These are phyloP conservation scores for Ochotona princeps DNA, from an alignment of 2,113 vertebrate species.

Conservation along the genomic window DNA sequence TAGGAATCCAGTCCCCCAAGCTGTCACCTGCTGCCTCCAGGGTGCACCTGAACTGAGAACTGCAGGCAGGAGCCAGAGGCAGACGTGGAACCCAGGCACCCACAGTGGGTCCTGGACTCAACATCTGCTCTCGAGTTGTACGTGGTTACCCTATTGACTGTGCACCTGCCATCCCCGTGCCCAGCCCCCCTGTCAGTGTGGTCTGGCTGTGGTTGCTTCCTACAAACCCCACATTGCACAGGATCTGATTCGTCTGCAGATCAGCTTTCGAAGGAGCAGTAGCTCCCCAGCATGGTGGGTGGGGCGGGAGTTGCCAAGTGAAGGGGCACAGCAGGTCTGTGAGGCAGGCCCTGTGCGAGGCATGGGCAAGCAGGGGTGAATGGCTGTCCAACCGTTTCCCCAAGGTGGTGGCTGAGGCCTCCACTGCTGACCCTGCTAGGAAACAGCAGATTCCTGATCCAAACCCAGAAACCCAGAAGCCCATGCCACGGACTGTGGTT, in stretches of 20 bases:
- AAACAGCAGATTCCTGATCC: background rate
- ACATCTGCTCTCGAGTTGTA: too few relatives aligned
- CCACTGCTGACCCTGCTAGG: background rate
- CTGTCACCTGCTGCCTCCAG: too few relatives aligned
- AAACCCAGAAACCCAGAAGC: background rate
- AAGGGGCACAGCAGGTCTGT: accelerated
- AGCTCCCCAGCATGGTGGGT: background rate
- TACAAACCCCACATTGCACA: background rate
- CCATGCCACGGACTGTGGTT: background rate
- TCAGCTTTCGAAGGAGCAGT: background rate
- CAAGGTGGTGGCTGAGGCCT: too few relatives aligned
- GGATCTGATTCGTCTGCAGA: background rate
- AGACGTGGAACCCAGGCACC: too few relatives aligned
- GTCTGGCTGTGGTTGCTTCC: background rate
- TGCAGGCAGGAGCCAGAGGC: too few relatives aligned
- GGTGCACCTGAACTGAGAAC: too few relatives aligned
- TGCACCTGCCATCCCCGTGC: background rate
- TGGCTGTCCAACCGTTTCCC: background rate
- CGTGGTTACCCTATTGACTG: too few relatives aligned
- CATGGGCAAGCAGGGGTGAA: background rate
- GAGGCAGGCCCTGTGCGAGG: background rate
- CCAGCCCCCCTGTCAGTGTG: background rate
- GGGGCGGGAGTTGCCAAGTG: background rate
- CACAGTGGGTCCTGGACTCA: too few relatives aligned
- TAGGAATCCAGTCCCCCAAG: too few relatives aligned